A percentile compares a stretch with the other conserved stretches of the same genome.
Conservation (phyloP, 2,888 invertebrate species). For the Patella depressa region DNA sequence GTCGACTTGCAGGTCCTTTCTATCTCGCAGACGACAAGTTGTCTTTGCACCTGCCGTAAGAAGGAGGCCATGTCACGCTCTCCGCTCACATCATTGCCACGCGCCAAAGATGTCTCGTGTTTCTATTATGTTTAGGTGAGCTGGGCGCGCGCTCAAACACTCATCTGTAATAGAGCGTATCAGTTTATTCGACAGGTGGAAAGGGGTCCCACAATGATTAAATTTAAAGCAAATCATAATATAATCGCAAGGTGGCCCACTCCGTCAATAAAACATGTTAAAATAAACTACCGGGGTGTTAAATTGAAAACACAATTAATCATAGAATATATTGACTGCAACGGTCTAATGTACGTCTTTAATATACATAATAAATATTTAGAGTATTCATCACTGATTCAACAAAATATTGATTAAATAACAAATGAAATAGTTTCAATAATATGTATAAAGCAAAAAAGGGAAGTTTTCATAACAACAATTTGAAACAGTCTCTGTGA, state of each 20-base stretch:
- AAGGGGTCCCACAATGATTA: constrained; percentile 2
- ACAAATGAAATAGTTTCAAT: too few species aligned
- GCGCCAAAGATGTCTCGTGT: constrained; percentile 13
- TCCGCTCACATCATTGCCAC: constrained; percentile 6
- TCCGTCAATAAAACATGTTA: background rate
- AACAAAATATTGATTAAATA: background rate
- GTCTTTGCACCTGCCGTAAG: constrained; percentile 7
- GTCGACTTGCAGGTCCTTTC: constrained; percentile 12
- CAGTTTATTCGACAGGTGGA: constrained; percentile 4
- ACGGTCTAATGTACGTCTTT: background rate
- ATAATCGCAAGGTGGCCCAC: constrained; percentile 9
- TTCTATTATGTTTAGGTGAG: background rate
- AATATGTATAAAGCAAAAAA: too few species aligned
- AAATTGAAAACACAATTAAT: constrained; percentile 10
- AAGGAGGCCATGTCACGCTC: constrained; percentile 2
- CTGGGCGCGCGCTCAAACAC: constrained; percentile 8
- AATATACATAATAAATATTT: constrained; percentile 9
- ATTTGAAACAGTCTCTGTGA: too few species aligned
- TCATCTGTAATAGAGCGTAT: constrained; percentile 10
- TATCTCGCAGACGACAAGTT: constrained; percentile 7
- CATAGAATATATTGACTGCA: background rate
- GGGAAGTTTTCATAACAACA: too few species aligned
- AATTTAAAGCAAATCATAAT: constrained; percentile 12
- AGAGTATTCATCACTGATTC: constrained; percentile 3
- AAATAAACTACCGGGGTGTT: constrained; percentile 6